A percentile compares a stretch with the other conserved stretches of the same genome.
These are phyloP conservation scores for Saccostrea glomerata DNA, from an alignment of 1,140 invertebrate species.

Conservation along the genomic window DNA sequence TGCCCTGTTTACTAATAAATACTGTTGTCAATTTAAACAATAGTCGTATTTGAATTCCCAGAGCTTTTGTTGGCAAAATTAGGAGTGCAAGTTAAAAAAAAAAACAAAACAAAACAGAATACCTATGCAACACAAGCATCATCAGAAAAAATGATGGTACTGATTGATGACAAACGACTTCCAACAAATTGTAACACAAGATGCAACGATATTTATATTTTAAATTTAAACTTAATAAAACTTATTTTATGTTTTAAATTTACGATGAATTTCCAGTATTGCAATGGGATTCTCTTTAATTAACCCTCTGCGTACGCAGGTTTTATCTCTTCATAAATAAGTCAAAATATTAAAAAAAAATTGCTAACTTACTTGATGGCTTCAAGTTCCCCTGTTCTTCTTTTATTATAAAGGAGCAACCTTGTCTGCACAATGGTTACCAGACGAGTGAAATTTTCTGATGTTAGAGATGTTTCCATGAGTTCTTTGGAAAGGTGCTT, in stretches of 20 bases:
- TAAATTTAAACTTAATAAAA: conserved; percentile 18
- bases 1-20: conserved; percentile 16
- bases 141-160: conserved; percentile 16
- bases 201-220: conserved; percentile 17
- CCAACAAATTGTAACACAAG: conserved; percentile 16
- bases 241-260: conserved; percentile 12
- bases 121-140: conserved; percentile 15
- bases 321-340: conserved; percentile 7
- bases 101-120: neutral
- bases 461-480: conserved; percentile 34
- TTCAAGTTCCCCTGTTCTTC: conserved; percentile 45
- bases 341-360: conserved; percentile 24
- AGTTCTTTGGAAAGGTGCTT: conserved; percentile 37
- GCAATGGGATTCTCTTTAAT: conserved; percentile 16
- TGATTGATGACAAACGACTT: conserved; percentile 10
- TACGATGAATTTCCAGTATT: conserved; percentile 16
- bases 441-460: conserved; percentile 45
- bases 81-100: neutral
- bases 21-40: conserved; percentile 12
- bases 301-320: conserved; percentile 7
- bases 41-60: conserved; percentile 16
- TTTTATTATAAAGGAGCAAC: conserved; percentile 50
- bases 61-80: conserved; percentile 8
- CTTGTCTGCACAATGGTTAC: conserved; percentile 48
- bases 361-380: conserved; percentile 48